Conservation (phyloP, 1,140 invertebrate species). For the Ptiloglossa arizonensis region DNA sequence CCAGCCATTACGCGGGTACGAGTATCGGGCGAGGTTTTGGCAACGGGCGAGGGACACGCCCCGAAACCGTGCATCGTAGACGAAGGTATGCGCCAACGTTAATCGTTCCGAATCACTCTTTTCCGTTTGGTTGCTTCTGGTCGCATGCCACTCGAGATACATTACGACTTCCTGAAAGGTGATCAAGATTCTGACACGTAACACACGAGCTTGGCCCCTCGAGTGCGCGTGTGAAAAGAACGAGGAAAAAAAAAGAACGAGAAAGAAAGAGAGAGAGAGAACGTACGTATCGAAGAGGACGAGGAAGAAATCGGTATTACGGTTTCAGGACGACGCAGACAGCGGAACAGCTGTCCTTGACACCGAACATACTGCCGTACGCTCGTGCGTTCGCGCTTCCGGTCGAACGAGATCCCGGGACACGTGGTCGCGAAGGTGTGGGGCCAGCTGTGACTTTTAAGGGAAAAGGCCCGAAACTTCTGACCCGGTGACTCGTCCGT, state of each 20-base stretch:
- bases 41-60: no score
- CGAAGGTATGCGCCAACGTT: no score
- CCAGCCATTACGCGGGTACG: no score
- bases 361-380: constrained; percentile 62
- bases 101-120: constrained; percentile 11
- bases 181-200: constrained; percentile 50
- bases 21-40: no score
- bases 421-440: constrained; percentile 46
- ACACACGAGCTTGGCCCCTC: constrained; percentile 27
- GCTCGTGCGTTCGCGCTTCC: constrained; percentile 48
- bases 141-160: constrained; percentile 5
- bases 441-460: constrained; percentile 57
- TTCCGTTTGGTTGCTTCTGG: constrained; percentile 7
- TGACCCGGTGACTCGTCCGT: constrained; percentile 35
- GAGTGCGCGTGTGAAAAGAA: not conserved
- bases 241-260: not conserved
- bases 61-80: no score
- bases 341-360: constrained; percentile 64
- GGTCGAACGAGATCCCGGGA: constrained; percentile 52
- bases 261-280: not conserved
- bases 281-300: no score
- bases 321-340: constrained; percentile 14
- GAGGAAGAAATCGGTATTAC: constrained; percentile 45
- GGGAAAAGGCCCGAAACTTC: constrained; percentile 16
- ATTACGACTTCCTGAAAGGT: constrained; percentile 59